Evolutionary conservation across 1,140 invertebrate species (phyloP).

Genomic region (Maconellicoccus hirsutus): DNA sequence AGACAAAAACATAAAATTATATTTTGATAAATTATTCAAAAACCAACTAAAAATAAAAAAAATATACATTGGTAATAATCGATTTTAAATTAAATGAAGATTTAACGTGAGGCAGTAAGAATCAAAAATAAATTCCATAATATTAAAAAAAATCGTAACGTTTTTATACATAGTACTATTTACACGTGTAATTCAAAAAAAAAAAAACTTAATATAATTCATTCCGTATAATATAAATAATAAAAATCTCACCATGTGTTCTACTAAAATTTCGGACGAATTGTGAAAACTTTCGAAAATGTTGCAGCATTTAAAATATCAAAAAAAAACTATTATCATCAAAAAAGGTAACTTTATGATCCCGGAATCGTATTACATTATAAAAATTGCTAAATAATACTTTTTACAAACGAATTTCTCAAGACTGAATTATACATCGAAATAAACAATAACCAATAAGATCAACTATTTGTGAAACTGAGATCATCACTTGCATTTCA

Average conservation of each 20-base stretch:
- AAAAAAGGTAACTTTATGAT: too few relatives aligned
- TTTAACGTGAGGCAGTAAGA: not conserved
- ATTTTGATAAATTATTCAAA: constrained; percentile 1
- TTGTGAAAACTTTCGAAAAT: too few relatives aligned
- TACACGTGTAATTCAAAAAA: too few relatives aligned
- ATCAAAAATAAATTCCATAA: not conserved
- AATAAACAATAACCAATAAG: not conserved
- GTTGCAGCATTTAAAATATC: too few relatives aligned
- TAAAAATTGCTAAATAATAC: too few relatives aligned
- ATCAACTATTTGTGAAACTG: constrained; percentile 2
- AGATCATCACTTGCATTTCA: not conserved
- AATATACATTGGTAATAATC: not conserved
- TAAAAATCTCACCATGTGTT: too few relatives aligned
- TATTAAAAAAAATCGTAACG: not conserved
- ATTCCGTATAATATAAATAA: too few relatives aligned
- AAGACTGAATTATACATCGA: not conserved
- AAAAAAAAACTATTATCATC: too few relatives aligned
- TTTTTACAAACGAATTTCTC: too few relatives aligned
- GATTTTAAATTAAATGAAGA: not conserved
- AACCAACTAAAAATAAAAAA: not conserved
- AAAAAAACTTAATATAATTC: not conserved
- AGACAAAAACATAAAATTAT: not conserved
- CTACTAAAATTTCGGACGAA: too few relatives aligned
- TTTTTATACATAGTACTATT: not conserved
- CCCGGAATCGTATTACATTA: too few relatives aligned